phyloP scores from a whole-genome alignment of 2,113 vertebrate genomes.

The Proteles cristata region DNA sequence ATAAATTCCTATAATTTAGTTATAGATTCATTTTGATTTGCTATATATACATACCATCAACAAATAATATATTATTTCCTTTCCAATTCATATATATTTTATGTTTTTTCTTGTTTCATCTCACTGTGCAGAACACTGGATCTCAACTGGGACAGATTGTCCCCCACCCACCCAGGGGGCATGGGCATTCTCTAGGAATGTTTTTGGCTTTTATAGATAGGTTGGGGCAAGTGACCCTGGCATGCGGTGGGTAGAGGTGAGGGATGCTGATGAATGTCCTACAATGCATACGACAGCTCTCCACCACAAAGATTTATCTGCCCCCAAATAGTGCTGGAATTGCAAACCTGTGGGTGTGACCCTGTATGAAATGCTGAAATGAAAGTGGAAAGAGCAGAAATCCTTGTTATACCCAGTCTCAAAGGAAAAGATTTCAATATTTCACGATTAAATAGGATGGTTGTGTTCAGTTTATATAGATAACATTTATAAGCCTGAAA shows the following conservation, averaged over 20 bases:
- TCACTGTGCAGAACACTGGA: neutral
- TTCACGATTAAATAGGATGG: neutral
- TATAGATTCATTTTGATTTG: neutral
- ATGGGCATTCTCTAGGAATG: neutral
- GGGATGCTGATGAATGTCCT: neutral
- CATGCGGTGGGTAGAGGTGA: neutral
- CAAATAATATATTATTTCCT: neutral
- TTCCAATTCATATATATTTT: neutral
- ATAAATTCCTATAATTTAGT: neutral
- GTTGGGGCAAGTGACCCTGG: neutral
- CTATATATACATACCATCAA: neutral
- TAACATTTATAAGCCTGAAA: neutral
- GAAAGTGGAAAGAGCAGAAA: neutral
- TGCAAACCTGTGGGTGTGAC: neutral
- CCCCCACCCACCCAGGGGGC: no score
- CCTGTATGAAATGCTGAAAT: neutral
- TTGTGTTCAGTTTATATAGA: neutral
- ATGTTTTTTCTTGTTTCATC: neutral
- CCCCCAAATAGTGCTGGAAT: neutral
- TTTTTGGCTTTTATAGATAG: neutral
- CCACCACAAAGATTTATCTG: neutral
- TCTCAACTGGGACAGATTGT: neutral
- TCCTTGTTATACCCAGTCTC: neutral
- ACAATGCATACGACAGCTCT: fast-evolving
- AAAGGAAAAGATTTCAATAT: neutral